These are phyloP conservation scores for Montipora cactus DNA, from an alignment of 64 coral and sea anemone species.

Conservation along the genomic window DNA sequence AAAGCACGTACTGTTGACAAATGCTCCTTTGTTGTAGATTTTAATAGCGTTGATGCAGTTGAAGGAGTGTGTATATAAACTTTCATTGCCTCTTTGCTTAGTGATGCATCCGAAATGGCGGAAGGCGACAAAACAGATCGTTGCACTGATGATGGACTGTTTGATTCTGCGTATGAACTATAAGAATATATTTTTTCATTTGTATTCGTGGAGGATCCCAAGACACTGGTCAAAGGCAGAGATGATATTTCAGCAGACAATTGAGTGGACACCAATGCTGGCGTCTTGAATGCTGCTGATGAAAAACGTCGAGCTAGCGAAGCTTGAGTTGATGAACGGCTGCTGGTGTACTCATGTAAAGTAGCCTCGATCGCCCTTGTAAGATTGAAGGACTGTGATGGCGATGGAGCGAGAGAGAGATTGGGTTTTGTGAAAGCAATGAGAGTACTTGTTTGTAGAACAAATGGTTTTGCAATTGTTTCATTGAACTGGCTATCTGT, in stretches of 20 bases:
- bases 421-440: background rate
- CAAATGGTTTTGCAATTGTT: background rate
- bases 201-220: background rate
- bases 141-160: background rate
- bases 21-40: too few relatives aligned
- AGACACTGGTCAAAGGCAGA: background rate
- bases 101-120: too few relatives aligned
- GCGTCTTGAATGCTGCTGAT: background rate
- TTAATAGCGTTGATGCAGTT: too few relatives aligned
- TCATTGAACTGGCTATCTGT: too few relatives aligned
- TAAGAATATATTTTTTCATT: background rate
- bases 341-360: background rate
- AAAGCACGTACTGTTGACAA: too few relatives aligned
- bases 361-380: background rate
- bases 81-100: too few relatives aligned
- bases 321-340: background rate
- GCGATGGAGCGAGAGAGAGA: background rate
- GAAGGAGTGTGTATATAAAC: too few relatives aligned
- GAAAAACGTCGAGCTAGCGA: background rate
- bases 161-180: background rate
- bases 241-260: background rate
- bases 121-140: too few relatives aligned
- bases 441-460: background rate
- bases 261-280: background rate
- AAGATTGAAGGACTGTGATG: background rate